phyloP scores from a whole-genome alignment of 2,888 invertebrate species.

The Incurvaria masculella region DNA sequence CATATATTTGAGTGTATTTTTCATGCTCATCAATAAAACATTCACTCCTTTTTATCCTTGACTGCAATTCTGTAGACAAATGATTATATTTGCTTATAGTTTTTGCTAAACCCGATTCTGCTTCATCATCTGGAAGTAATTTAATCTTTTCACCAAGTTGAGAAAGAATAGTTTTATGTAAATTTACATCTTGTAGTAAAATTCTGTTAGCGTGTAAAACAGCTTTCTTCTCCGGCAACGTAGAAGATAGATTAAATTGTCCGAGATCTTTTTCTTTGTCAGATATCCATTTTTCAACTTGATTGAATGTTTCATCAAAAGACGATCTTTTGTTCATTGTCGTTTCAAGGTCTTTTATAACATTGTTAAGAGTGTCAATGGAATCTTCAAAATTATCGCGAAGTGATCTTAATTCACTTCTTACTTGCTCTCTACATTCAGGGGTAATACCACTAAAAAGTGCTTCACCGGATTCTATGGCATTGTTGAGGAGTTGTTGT shows the following conservation, averaged over 20 bases:
- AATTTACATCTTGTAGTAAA: slow-evolving; percentile 78
- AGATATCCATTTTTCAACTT: slow-evolving; percentile 82
- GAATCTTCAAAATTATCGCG: slow-evolving; percentile 82
- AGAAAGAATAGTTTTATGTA: slow-evolving; percentile 80
- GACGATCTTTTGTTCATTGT: slow-evolving; percentile 88
- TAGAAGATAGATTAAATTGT: slow-evolving; percentile 70
- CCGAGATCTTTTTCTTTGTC: slow-evolving; percentile 75
- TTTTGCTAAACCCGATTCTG: slow-evolving; percentile 68
- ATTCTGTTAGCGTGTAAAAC: slow-evolving; percentile 78
- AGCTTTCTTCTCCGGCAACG: slow-evolving; percentile 84
- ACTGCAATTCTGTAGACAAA: slow-evolving; percentile 64
- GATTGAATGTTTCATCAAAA: slow-evolving; percentile 88
- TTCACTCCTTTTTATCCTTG: slow-evolving; percentile 63
- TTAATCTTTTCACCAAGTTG: slow-evolving; percentile 82
- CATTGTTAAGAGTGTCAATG: slow-evolving; percentile 77
- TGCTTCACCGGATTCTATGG: slow-evolving; percentile 84
- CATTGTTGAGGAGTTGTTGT: slow-evolving; percentile 71
- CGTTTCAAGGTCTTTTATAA: slow-evolving; percentile 85
- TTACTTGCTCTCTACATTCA: slow-evolving; percentile 81
- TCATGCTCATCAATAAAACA: slow-evolving; percentile 79
- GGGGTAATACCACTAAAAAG: slow-evolving; percentile 84
- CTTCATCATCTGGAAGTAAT: slow-evolving; percentile 74
- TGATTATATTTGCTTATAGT: slow-evolving; percentile 71
- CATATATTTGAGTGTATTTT: slow-evolving; percentile 74
- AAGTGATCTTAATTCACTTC: slow-evolving; percentile 76